These are phyloP conservation scores for Hipparchia semele DNA, from an alignment of 2,888 invertebrate genomes.

Conservation along the genomic window DNA sequence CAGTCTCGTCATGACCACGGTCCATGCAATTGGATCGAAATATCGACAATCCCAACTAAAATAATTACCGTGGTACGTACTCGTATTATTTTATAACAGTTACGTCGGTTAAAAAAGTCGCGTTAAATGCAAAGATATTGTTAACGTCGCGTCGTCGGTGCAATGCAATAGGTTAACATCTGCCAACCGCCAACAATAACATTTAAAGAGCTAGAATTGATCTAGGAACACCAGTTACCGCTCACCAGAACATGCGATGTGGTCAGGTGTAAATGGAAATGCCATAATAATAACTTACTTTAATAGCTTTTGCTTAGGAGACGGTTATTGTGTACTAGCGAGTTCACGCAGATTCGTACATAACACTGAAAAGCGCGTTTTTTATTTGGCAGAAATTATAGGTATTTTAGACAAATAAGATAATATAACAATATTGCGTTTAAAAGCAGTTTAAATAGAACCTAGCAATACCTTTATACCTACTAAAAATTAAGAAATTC, in stretches of 20 bases:
- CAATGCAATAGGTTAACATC: conserved; percentile 45
- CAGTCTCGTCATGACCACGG: too few species aligned
- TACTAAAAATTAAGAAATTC: too few species aligned
- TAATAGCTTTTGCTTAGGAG: not conserved
- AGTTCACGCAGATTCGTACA: not conserved
- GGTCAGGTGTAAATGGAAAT: conserved; percentile 36
- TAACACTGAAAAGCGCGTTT: not conserved
- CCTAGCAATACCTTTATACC: too few species aligned
- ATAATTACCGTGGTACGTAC: too few species aligned
- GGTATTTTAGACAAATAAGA: too few species aligned
- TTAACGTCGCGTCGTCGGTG: not conserved
- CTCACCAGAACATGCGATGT: conserved; percentile 9
- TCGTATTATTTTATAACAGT: too few species aligned
- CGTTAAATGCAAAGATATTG: not conserved
- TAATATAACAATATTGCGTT: too few species aligned
- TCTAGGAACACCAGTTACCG: conserved; percentile 15
- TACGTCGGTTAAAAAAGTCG: too few species aligned
- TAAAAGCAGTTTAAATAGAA: too few species aligned
- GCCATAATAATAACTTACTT: not conserved
- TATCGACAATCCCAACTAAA: too few species aligned
- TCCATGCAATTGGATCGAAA: too few species aligned
- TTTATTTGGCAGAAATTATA: not conserved
- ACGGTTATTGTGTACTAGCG: not conserved
- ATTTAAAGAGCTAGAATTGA: conserved; percentile 36
- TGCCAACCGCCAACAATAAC: conserved; percentile 53